A percentile compares a stretch with the other conserved stretches of the same genome.
Evolutionary conservation across 2,113 vertebrate species (phyloP).

Genomic region (Syngnathoides biaculeatus): DNA sequence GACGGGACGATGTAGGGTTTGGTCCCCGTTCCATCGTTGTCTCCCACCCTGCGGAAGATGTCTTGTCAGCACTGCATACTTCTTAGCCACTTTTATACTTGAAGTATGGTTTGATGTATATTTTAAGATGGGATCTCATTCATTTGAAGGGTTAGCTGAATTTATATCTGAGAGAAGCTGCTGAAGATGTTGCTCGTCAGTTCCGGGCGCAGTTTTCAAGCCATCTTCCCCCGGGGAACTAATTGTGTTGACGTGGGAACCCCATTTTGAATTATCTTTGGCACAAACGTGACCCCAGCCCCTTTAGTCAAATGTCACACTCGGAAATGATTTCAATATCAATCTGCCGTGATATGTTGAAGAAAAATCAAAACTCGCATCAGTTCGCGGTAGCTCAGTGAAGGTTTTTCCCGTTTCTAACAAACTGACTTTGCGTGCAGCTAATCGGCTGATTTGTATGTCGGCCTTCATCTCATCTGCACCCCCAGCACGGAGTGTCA

Average conservation of each 20-base stretch:
- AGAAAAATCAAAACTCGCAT: too few species aligned
- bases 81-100: neutral
- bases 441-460: conserved; percentile 13
- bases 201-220: neutral
- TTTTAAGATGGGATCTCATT: neutral
- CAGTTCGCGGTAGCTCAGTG: neutral
- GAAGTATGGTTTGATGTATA: neutral
- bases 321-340: neutral
- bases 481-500: conserved; percentile 12
- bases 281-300: neutral
- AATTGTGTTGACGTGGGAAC: neutral
- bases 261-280: neutral
- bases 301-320: neutral
- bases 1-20: neutral
- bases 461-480: conserved; percentile 33
- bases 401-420: neutral
- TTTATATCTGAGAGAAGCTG: neutral
- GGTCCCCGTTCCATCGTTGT: neutral
- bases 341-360: neutral
- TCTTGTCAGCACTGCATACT: neutral
- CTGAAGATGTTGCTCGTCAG: neutral
- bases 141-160: neutral
- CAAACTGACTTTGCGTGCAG: neutral
- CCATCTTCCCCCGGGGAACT: neutral
- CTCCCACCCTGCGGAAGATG: neutral